Evolutionary conservation across 92 coral and sea anemone species (phyloP).

Genomic region (Epizoanthus scotinus): DNA sequence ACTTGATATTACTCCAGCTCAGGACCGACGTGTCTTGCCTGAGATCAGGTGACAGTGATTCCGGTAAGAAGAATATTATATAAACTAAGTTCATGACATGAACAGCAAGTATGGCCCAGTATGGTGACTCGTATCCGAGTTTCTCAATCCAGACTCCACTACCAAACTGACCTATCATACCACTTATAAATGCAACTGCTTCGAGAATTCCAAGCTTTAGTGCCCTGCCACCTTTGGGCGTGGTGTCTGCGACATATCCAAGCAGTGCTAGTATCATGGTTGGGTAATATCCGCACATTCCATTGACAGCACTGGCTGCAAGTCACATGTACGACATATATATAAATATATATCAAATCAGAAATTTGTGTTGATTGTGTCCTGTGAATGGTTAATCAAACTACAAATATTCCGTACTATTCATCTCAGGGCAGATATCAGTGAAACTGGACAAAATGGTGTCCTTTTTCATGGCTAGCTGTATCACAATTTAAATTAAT

Average conservation of each 20-base stretch:
- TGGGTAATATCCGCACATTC: conserved; percentile 82
- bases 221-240: conserved; percentile 64
- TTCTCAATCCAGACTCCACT: conserved; percentile 86
- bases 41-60: conserved; percentile 62
- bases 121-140: conserved; percentile 76
- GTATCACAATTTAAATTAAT: too few species aligned
- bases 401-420: too few species aligned
- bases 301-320: conserved; percentile 68
- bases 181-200: conserved; percentile 87
- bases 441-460: too few species aligned
- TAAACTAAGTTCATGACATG: conserved; percentile 70
- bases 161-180: conserved; percentile 72
- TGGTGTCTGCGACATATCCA: conserved; percentile 87
- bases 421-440: too few species aligned
- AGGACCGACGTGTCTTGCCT: conserved; percentile 32
- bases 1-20: conserved; percentile 57
- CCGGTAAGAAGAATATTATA: conserved; percentile 72
- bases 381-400: too few species aligned
- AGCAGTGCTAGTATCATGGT: conserved; percentile 77
- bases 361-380: too few species aligned
- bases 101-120: conserved; percentile 71
- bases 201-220: conserved; percentile 80
- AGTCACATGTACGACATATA: background rate
- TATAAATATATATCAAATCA: too few species aligned
- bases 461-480: too few species aligned